Evolutionary conservation across 35 echinoderm and acorn worm species (phyloP), one percentile per base, ranked within the genome.

Genomic region (Heliocidaris erythrogramma): DNA sequence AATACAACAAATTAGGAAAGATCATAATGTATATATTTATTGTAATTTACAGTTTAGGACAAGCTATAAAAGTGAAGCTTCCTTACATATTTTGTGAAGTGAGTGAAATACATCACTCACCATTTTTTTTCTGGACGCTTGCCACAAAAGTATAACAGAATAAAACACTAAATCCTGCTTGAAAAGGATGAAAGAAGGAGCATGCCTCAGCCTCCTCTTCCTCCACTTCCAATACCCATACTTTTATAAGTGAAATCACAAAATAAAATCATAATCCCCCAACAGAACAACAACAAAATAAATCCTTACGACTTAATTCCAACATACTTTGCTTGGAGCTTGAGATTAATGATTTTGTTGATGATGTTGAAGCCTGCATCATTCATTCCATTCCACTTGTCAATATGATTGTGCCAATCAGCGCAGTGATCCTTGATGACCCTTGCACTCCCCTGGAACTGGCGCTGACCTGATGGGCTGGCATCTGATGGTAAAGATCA

Each of bases 401-500:
- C 60, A 9, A 97, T 96, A 49, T 97, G 95, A 86, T 99, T 99
- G 84, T 97, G 95, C 98, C 98, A 99, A 86, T 99, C 98, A n/a
- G 98, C 98, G 94, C 98, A 97, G 94, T 99, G 97, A 60, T 99
- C 98, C 71, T 96, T 99, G 35, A 97, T 86, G 30, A 97, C 95
- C 71, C 97, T 88, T 32, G 98, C 97, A 88, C 97, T 96, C 2
- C 97, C 97, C 32, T 99, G 97, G 10, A 98, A 47, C 91, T 35
- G 31, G 17, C 31, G 65, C 59, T 60, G 91, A 69, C 60, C 60
- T 24, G 60, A 69, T 69, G 60, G 60, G 24, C 60, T 69, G 5
- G 60, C 60, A 69, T 27, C 60, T 69, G 6, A 13, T 10, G 49
- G 49, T 52, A 52, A 10, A 52, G 12, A 10, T 52, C 12, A 52